Evolutionary conservation across 1,140 invertebrate genomes (phyloP), one percentile per base, ranked within the genome.

Genomic region (Belonocnema kinseyi): DNA sequence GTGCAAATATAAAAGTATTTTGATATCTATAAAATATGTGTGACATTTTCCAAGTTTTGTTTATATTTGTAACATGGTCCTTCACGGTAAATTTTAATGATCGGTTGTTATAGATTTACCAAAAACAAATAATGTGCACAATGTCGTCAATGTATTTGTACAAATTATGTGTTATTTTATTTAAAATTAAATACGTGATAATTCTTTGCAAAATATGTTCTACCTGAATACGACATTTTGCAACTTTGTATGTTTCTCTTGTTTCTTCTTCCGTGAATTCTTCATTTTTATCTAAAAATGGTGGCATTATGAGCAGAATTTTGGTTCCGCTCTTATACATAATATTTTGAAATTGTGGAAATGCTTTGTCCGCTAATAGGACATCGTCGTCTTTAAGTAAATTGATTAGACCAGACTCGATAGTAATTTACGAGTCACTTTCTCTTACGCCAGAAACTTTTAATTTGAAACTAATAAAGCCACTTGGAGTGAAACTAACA

Each of bases 391-490:
- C 73, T 83, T 90, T 85, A 54, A 91, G 76, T 73, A 80, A 53
- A 80, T 91, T 82, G 73, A 90, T 61, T 72, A 90, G 86, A 11
- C 74, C 74, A 70, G 73, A 75, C 76, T 80, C 53, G 46, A 76
- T 21, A 51, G 76, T 80, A 4, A 80, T 21, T 71, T 78, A 71
- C 13, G 73, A 71, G 50, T n/a, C n/a, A 50, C 50, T 56, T 72
- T 56, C 78, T 66, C 76, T 33, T 26, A 86, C 89, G 73, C 89
- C 89, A 83, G 85, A 87, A 26, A 81, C 80, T 78, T 86, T 84
- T 26, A 88, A 90, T 74, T 88, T 83, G 72, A 90, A 92, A 52
- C 75, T 81, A 81, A 92, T 88, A 50, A 88, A 84, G 17, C 90
- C 88, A 58, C 78, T 75, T 26, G 90, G 91, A 66, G 87, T 85